Percentiles rank a stretch among this genome's conserved stretches.
These are phyloP conservation scores for Fistularia tabacaria DNA, from an alignment of 2,797 vertebrate genomes.

Conservation along the genomic window DNA sequence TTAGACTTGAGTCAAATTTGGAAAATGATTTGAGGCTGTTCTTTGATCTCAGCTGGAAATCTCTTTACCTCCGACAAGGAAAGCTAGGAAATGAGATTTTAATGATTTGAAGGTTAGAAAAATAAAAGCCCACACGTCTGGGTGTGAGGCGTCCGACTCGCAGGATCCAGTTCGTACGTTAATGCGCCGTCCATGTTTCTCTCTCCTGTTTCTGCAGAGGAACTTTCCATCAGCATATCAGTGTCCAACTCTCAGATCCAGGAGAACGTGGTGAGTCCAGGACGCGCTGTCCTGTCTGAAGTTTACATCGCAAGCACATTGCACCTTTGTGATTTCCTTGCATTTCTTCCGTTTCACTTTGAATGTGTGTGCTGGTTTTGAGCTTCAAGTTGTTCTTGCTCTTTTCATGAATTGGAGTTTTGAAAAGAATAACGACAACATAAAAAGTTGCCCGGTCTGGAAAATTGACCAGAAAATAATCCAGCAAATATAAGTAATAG, in stretches of 20 bases:
- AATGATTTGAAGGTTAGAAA: conserved; percentile 27
- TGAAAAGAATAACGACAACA: too few species aligned
- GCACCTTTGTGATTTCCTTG: too few species aligned
- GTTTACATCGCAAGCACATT: too few species aligned
- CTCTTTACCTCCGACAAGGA: conserved; percentile 5
- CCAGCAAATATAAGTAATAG: too few species aligned
- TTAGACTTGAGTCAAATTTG: conserved; percentile 4
- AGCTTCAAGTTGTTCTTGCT: too few species aligned
- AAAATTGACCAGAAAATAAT: too few species aligned
- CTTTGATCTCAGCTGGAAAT: background rate
- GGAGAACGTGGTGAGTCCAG: conserved; percentile 82
- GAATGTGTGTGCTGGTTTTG: too few species aligned
- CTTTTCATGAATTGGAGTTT: too few species aligned
- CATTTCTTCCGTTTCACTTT: too few species aligned
- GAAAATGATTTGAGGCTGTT: background rate
- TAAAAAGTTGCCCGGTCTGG: too few species aligned
- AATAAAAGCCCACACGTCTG: conserved; percentile 18
- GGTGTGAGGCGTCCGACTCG: background rate
- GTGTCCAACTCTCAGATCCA: conserved; percentile 86
- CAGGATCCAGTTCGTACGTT: too few species aligned
- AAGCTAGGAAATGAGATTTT: conserved; percentile 36
- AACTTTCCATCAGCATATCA: conserved; percentile 84
- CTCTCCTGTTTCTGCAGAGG: conserved; percentile 69
- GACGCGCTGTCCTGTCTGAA: too few species aligned
- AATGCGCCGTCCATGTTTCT: background rate